These are phyloP conservation scores for Cardiocondyla obscurior DNA, from an alignment of 1,140 invertebrate genomes.

Conservation along the genomic window DNA sequence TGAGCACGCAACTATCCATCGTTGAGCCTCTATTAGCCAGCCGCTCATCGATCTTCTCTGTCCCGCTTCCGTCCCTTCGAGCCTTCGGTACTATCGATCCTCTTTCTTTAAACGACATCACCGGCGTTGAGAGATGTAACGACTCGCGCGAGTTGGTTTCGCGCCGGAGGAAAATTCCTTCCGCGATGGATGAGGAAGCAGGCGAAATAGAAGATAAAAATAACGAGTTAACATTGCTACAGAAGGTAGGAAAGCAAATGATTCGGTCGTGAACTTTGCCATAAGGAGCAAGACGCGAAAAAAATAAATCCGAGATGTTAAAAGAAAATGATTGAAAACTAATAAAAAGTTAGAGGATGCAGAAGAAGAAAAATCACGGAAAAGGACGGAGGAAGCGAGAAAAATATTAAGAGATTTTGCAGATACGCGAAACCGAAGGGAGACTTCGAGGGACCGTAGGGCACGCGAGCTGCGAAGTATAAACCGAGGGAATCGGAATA, in stretches of 20 bases:
- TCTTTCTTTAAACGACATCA: conserved; percentile 11
- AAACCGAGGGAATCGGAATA: background rate
- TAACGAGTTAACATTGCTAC: too few relatives aligned
- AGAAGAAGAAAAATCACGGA: background rate
- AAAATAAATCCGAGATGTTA: background rate
- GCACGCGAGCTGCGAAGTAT: background rate
- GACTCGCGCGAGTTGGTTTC: background rate
- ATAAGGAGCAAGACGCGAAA: background rate
- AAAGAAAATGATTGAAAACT: background rate
- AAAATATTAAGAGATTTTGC: background rate
- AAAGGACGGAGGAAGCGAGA: background rate
- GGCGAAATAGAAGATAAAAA: background rate
- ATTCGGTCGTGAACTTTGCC: background rate
- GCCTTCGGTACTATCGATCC: conserved; percentile 44
- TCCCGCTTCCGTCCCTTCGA: conserved; percentile 52
- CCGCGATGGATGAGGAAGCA: conserved; percentile 6
- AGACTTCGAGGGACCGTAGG: background rate
- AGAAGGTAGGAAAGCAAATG: conserved; percentile 20
- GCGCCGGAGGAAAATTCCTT: conserved; percentile 11
- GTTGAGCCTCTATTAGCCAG: conserved; percentile 56
- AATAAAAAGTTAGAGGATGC: background rate
- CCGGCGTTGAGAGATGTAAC: conserved; percentile 11
- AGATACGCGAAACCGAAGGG: background rate
- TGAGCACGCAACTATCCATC: conserved; percentile 63
- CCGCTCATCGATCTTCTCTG: conserved; percentile 60